A percentile compares a stretch with the other conserved stretches of the same genome.
phyloP scores from a whole-genome alignment of 2,888 invertebrate genomes.

The Cloeon dipterum region DNA sequence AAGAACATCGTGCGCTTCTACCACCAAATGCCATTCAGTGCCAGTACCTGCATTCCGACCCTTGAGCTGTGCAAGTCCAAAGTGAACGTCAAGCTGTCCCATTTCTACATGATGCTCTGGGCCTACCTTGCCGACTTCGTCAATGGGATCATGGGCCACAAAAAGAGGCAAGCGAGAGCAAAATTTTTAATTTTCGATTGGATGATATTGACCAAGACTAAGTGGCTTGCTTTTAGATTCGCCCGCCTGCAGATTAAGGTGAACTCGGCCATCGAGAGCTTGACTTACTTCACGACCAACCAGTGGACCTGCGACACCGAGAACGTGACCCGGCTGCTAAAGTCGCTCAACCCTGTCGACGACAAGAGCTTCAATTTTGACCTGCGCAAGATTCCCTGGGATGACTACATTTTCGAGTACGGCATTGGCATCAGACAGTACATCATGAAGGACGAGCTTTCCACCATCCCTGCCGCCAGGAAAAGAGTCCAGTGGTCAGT shows the following conservation, averaged over 20 bases:
- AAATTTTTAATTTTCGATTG: no score
- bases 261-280: not conserved
- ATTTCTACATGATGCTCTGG: not conserved
- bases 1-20: not conserved
- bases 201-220: not conserved
- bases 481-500: conserved; percentile 38
- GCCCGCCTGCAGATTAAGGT: not conserved
- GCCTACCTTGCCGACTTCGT: conserved; percentile 1
- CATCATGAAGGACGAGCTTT: conserved; percentile 51
- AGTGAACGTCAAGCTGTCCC: not conserved
- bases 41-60: not conserved
- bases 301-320: not conserved
- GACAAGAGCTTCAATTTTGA: conserved; percentile 38
- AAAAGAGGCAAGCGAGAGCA: not conserved
- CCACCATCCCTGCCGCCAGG: conserved; percentile 36
- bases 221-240: no score
- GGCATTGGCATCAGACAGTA: conserved; percentile 63
- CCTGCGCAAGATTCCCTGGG: conserved; percentile 45
- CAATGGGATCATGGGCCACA: not conserved
- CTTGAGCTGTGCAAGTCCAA: not conserved
- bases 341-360: conserved; percentile 20
- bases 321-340: not conserved
- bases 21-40: conserved; percentile 1
- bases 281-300: not conserved
- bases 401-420: conserved; percentile 53